Conservation (phyloP, 2,797 vertebrate genomes). For the Falco berigora region DNA sequence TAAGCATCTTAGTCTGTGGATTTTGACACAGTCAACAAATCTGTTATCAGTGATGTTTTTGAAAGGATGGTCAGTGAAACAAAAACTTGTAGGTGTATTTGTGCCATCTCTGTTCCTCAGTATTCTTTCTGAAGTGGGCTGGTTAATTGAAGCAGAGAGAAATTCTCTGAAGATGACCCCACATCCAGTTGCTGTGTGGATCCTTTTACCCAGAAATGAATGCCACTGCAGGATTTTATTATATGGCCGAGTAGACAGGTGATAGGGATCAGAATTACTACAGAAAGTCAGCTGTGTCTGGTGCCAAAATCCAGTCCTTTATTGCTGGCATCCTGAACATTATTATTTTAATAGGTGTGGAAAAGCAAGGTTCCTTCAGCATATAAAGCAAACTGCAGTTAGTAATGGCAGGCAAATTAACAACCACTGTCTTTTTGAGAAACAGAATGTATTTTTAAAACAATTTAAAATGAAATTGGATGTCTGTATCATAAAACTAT, state of each 20-base stretch:
- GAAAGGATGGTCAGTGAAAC: neutral
- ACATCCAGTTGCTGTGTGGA: neutral
- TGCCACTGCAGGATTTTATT: conserved; percentile 1
- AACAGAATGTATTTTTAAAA: neutral
- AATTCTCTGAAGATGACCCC: neutral
- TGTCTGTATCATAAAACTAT: neutral
- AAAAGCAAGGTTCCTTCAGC: neutral
- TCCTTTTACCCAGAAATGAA: neutral
- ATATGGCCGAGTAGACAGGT: neutral
- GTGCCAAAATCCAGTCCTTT: neutral
- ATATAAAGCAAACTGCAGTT: neutral
- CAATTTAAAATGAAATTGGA: neutral
- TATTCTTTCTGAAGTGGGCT: neutral
- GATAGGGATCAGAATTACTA: neutral
- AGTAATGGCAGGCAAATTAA: neutral
- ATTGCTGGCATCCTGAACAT: neutral
- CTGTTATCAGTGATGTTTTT: neutral
- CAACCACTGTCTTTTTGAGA: neutral
- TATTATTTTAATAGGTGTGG: neutral
- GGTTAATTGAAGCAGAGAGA: neutral
- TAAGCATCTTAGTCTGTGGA: neutral
- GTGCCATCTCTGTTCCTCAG: neutral
- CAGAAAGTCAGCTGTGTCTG: neutral
- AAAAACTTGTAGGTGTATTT: neutral
- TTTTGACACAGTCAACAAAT: neutral